phyloP scores from a whole-genome alignment of 2,113 vertebrate genomes.

The Centropus unirufus region DNA sequence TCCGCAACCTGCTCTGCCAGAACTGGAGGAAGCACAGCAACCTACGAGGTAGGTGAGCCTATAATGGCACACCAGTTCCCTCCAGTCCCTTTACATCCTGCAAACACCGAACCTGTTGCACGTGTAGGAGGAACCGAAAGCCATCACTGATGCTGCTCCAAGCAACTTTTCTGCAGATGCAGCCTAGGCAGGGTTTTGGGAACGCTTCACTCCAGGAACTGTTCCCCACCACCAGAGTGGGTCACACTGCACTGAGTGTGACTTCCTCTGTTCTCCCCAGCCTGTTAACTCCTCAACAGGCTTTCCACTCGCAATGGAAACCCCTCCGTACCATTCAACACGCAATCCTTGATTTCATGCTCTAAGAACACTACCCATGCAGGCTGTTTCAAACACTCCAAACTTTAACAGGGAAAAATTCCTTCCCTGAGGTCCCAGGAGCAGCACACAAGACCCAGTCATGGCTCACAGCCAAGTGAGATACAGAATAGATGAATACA shows the following conservation, averaged over 20 bases:
- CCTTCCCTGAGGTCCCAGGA: background rate
- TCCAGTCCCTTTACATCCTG: rapidly evolving
- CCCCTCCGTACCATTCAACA: background rate
- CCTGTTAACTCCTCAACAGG: background rate
- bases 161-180: background rate
- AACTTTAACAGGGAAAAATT: background rate
- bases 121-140: rapidly evolving
- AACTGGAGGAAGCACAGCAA: background rate
- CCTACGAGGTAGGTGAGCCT: background rate
- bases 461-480: background rate
- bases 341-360: background rate
- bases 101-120: background rate
- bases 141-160: rapidly evolving
- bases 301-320: background rate
- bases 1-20: background rate
- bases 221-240: background rate
- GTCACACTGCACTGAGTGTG: rapidly evolving
- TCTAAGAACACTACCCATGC: background rate
- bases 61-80: rapidly evolving
- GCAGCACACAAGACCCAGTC: background rate
- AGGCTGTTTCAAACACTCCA: background rate
- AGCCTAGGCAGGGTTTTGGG: background rate
- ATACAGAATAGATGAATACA: background rate
- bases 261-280: background rate
- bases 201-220: background rate